Conservation (phyloP, 2,888 invertebrate genomes). For the Conomelus anceps region DNA sequence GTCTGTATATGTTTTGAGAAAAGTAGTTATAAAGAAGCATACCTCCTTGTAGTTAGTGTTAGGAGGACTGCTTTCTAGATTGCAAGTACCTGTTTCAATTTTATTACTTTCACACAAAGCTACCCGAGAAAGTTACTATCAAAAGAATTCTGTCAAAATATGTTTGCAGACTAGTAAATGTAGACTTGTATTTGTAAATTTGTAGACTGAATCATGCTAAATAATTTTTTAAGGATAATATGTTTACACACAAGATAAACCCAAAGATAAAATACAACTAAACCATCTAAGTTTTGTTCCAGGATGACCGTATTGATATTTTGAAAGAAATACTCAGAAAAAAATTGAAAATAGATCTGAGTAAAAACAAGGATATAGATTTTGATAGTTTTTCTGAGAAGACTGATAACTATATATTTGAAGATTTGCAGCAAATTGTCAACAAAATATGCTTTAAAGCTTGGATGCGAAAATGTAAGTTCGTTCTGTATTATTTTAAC, state of each 20-base stretch:
- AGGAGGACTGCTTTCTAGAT: too few relatives aligned
- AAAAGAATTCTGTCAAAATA: too few relatives aligned
- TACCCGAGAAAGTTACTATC: too few relatives aligned
- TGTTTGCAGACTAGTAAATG: too few relatives aligned
- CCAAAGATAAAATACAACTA: background rate
- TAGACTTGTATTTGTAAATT: too few relatives aligned
- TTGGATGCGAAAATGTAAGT: conserved; percentile 57
- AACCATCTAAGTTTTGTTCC: too few relatives aligned
- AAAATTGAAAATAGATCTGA: conserved; percentile 41
- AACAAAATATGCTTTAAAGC: conserved; percentile 66
- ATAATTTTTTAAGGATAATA: background rate
- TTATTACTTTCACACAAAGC: too few relatives aligned
- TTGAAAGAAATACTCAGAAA: conserved; percentile 55
- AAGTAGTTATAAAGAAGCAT: too few relatives aligned
- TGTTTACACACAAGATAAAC: background rate
- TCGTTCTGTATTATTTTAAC: background rate
- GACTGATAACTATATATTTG: conserved; percentile 63
- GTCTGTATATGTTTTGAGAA: too few relatives aligned
- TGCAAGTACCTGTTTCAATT: too few relatives aligned
- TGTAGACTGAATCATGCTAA: too few relatives aligned
- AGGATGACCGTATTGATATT: conserved; percentile 57
- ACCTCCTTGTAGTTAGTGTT: too few relatives aligned
- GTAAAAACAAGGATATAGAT: conserved; percentile 40
- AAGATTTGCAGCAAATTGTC: conserved; percentile 64
- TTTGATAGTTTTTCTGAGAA: conserved; percentile 56